A percentile compares a stretch with the other conserved stretches of the same genome.
These are phyloP conservation scores for Leucoma salicis DNA, from an alignment of 2,888 invertebrate genomes.

Conservation along the genomic window DNA sequence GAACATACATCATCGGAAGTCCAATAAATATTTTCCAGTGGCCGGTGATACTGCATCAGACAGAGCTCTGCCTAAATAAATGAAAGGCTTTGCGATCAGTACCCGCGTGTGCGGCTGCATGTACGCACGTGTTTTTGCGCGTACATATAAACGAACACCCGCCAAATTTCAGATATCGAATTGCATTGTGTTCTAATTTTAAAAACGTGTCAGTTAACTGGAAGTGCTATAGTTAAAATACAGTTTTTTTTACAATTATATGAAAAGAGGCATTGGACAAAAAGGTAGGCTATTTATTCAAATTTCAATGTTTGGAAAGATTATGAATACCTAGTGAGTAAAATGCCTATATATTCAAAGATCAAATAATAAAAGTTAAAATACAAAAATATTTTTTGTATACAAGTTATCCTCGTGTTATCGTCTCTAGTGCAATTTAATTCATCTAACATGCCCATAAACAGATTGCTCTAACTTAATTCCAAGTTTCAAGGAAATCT, in stretches of 20 bases:
- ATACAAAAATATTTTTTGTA: no score
- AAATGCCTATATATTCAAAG: no score
- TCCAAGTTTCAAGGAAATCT: conserved; percentile 26
- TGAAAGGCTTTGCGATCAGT: conserved; percentile 54
- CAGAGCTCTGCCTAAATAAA: conserved; percentile 64
- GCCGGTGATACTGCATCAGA: conserved; percentile 48
- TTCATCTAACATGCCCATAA: conserved; percentile 16
- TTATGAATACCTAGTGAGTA: no score
- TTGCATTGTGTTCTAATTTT: conserved; percentile 37
- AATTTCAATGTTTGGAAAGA: no score
- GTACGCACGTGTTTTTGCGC: conserved; percentile 50
- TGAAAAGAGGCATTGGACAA: conserved; percentile 35
- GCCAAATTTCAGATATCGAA: conserved; percentile 46
- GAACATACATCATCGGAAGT: conserved; percentile 73
- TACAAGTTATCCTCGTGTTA: conserved; percentile 5
- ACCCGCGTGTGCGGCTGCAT: conserved; percentile 60
- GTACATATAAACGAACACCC: conserved; percentile 37
- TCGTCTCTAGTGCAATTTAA: conserved; percentile 3
- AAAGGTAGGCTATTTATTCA: conserved; percentile 39
- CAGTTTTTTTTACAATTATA: conserved; percentile 35
- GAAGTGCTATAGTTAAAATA: conserved; percentile 47
- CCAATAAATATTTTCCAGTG: conserved; percentile 38
- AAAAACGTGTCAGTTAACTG: conserved; percentile 48
- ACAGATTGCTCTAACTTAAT: conserved; percentile 19
- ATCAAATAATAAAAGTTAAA: no score